Evolutionary conservation across 1,140 invertebrate species (phyloP), one percentile per base, ranked within the genome.

Genomic region (Tetramorium simillimum): DNA sequence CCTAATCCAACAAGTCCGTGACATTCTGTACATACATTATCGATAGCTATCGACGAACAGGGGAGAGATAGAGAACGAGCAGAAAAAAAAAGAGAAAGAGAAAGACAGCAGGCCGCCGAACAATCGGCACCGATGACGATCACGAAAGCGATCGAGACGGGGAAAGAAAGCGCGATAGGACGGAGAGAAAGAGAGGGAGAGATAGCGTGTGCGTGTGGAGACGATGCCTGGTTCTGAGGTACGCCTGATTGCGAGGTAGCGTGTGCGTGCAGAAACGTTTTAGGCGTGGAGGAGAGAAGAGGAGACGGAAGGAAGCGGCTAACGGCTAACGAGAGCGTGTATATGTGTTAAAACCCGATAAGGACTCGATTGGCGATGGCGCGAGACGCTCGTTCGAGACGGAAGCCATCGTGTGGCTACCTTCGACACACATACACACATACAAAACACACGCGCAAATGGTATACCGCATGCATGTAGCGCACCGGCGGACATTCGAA

Each of bases 321-420:
- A 78, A 65, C 87, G 87, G 78, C 87, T 76, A 86, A 86, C 87
- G 69, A 81, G 53, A 86, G 60, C 86, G 69, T 73, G 72, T 77
- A 84, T 76, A 87, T 91, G 72, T 51, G 43, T 46, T 77, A 69
- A 78, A 46, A 89, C 86, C 65, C 77, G 85, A 90, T 85, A 85
- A 67, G 73, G 86, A 91, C 86, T 86, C 82, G 85, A 90, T 81
- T 85, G 86, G 87, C 33, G 51, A 75, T 24, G 56, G 89, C 73
- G 88, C 65, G 84, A 72, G 86, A 80, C 85, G 85, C 28, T 43
- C 58, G 75, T 85, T 77, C 76, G 88, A 69, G 21, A 88, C 69
- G 60, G 90, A 76, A 84, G 88, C 89, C 87, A 80, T 73, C 49
- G 65, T 81, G 87, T 88, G 24, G 18, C 88, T 37, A 43, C 33